Percentiles rank a stretch among this genome's conserved stretches.
phyloP scores from a whole-genome alignment of 1,140 invertebrate species.

The Lepidotrigona ventralis region DNA sequence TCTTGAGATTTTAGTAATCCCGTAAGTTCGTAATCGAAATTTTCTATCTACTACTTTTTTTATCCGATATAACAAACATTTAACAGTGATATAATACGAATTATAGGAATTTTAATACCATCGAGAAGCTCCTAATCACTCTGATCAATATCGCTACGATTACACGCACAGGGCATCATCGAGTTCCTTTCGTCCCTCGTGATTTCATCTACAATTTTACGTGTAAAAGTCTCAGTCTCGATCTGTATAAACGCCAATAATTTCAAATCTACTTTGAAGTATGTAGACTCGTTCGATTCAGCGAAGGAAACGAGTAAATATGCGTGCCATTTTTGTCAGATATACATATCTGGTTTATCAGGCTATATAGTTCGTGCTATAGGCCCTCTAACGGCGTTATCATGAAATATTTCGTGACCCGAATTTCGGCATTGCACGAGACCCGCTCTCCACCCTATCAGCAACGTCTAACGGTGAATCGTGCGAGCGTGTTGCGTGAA shows the following conservation, averaged over 20 bases:
- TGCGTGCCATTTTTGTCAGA: constrained; percentile 19
- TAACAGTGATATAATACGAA: background rate
- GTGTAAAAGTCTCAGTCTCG: background rate
- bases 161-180: background rate
- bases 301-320: background rate
- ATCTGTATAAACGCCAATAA: background rate
- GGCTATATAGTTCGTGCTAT: constrained; percentile 14
- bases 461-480: constrained; percentile 55
- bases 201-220: background rate
- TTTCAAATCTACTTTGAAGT: background rate
- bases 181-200: background rate
- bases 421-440: constrained; percentile 62
- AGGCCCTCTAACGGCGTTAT: constrained; percentile 63
- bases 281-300: no score
- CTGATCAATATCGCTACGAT: background rate
- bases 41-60: no score
- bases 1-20: background rate
- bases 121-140: background rate
- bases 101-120: background rate
- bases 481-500: constrained; percentile 19
- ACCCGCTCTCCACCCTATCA: constrained; percentile 51
- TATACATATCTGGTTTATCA: constrained; percentile 57
- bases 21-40: no score
- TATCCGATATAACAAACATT: background rate
- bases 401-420: constrained; percentile 71